These are phyloP conservation scores for Osmerus mordax DNA, from an alignment of 2,113 vertebrate genomes.

Conservation along the genomic window DNA sequence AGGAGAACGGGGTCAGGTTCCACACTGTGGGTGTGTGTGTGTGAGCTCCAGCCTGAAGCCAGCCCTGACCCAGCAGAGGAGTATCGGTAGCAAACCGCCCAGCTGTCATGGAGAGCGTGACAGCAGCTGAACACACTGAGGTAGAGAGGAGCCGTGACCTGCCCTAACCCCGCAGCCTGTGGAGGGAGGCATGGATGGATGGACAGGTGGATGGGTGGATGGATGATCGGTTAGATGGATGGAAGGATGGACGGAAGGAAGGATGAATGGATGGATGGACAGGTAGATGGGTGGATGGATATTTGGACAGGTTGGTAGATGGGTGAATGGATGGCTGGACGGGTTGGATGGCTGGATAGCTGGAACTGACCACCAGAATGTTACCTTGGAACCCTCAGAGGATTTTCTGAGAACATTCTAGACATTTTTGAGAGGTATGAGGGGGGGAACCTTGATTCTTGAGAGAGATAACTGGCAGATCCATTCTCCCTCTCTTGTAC, in stretches of 20 bases:
- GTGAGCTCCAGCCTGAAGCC: background rate
- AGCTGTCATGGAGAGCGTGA: constrained; percentile 44
- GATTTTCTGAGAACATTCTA: background rate
- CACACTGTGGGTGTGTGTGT: constrained; percentile 48
- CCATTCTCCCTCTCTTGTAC: constrained; percentile 15
- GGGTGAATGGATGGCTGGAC: background rate
- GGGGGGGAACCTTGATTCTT: background rate
- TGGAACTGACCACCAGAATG: background rate
- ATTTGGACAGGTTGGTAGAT: background rate
- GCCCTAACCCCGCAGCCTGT: background rate
- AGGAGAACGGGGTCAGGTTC: constrained; percentile 64
- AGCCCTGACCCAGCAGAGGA: background rate
- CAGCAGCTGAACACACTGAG: constrained; percentile 66
- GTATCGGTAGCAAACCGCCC: constrained; percentile 21
- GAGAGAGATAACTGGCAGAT: background rate
- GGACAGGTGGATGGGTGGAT: too few species aligned
- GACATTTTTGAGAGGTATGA: background rate
- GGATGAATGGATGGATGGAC: constrained; percentile 16
- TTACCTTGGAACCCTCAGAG: background rate
- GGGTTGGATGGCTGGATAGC: too few species aligned
- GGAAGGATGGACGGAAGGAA: background rate
- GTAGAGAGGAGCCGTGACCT: constrained; percentile 22
- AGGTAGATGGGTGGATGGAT: constrained; percentile 1
- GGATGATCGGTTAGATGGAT: constrained; percentile 5
- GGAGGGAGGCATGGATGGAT: constrained; percentile 14